These are phyloP conservation scores for Drosophila sulfurigaster DNA, from an alignment of 1,140 invertebrate genomes.

Conservation along the genomic window DNA sequence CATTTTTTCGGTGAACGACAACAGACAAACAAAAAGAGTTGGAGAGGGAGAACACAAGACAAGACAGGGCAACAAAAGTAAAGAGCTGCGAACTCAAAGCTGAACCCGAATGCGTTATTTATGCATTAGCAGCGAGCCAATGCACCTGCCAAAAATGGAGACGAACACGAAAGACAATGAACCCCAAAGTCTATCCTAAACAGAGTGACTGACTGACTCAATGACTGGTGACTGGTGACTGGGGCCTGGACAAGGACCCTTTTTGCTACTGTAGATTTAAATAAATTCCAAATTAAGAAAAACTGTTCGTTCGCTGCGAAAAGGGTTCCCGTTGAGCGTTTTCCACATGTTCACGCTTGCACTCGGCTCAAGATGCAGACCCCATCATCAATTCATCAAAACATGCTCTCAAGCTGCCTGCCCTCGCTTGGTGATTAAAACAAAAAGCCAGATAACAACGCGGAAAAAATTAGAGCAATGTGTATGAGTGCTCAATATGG, in stretches of 20 bases:
- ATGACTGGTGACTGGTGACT: constrained; percentile 20
- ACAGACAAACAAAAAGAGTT: constrained; percentile 3
- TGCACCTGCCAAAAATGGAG: constrained; percentile 70
- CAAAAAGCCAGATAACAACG: constrained; percentile 78
- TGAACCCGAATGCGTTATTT: constrained; percentile 64
- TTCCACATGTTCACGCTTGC: constrained; percentile 42
- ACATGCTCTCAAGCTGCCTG: constrained; percentile 36
- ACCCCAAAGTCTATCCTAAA: constrained; percentile 33
- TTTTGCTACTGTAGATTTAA: constrained; percentile 71
- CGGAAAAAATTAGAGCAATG: constrained; percentile 83
- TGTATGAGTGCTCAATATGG: constrained; percentile 69
- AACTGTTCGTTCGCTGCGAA: constrained; percentile 31
- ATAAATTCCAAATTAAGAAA: constrained; percentile 84
- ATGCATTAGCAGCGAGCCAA: constrained; percentile 67
- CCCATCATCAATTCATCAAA: constrained; percentile 85
- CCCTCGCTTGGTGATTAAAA: constrained; percentile 67
- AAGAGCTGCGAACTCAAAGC: constrained; percentile 39
- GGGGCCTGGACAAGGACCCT: constrained; percentile 46
- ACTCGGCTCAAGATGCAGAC: constrained; percentile 50
- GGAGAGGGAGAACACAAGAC: not conserved
- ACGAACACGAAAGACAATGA: constrained; percentile 55
- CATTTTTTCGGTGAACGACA: constrained; percentile 65
- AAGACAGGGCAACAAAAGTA: not conserved
- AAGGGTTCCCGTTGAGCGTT: constrained; percentile 59
- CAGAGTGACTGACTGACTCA: constrained; percentile 40